A percentile compares a stretch with the other conserved stretches of the same genome.
Conservation (phyloP, 2,797 vertebrate genomes). For the Borostomias antarcticus region DNA sequence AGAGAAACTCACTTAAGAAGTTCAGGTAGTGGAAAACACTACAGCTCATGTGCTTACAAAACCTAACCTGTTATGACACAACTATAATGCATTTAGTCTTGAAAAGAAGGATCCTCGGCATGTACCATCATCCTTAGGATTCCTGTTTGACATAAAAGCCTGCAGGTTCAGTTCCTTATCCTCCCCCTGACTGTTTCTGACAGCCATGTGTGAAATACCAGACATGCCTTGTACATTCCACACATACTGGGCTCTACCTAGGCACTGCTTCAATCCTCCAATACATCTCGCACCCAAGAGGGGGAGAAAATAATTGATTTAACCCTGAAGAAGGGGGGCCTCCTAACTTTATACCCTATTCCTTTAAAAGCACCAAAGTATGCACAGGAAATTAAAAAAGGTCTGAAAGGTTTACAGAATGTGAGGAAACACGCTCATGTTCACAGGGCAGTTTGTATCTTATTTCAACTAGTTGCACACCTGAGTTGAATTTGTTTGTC, state of each 20-base stretch:
- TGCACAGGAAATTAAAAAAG: background rate
- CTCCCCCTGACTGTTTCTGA: background rate
- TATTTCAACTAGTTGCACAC: too few species aligned
- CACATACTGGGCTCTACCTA: conserved; percentile 17
- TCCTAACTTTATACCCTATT: too few species aligned
- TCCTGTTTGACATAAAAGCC: background rate
- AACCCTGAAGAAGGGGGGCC: background rate
- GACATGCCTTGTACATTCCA: conserved; percentile 34
- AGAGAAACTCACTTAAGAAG: background rate
- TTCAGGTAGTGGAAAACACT: background rate
- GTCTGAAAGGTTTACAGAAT: too few species aligned
- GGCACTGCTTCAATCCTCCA: background rate
- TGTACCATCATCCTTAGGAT: background rate
- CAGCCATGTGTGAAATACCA: conserved; percentile 24
- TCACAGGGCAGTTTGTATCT: too few species aligned
- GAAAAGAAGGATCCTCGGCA: background rate
- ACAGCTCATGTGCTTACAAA: background rate
- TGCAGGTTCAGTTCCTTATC: background rate
- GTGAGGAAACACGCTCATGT: too few species aligned
- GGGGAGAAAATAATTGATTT: background rate
- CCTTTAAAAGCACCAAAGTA: background rate
- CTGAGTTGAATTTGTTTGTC: too few species aligned
- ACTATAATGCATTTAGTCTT: background rate
- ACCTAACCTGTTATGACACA: background rate
- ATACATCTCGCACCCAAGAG: background rate